These are phyloP conservation scores for Creontiades dilutus DNA, from an alignment of 2,888 invertebrate genomes.

Conservation along the genomic window DNA sequence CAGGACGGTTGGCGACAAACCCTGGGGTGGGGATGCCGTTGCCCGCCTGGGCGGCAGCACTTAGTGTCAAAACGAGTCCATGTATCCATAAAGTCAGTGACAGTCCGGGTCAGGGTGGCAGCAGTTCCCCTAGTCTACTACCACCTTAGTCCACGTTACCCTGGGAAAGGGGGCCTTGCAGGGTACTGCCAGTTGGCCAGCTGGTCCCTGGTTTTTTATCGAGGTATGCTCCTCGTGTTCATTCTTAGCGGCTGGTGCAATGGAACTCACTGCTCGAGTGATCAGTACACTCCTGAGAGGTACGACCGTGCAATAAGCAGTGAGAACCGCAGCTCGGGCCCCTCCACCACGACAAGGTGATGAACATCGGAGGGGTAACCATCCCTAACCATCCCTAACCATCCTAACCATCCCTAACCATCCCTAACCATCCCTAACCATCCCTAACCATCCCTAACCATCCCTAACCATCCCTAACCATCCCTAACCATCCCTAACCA, in stretches of 20 bases:
- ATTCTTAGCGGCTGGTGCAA: neutral
- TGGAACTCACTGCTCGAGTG: too few species aligned
- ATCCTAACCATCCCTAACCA: too few species aligned
- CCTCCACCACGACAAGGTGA: too few species aligned
- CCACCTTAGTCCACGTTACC: neutral
- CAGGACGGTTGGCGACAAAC: conserved; percentile 19
- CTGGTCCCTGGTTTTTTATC: conserved; percentile 46
- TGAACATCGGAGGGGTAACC: too few species aligned
- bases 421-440: too few species aligned
- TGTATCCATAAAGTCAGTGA: neutral
- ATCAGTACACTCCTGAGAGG: too few species aligned
- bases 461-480: too few species aligned
- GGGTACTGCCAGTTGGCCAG: conserved; percentile 54
- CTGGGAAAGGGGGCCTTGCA: conserved; percentile 49
- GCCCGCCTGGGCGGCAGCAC: conserved; percentile 28
- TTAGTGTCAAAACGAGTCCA: neutral
- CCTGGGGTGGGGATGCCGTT: neutral
- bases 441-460: too few species aligned
- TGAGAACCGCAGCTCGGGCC: too few species aligned
- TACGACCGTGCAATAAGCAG: too few species aligned
- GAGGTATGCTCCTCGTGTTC: conserved; percentile 41
- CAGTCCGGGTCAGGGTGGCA: neutral
- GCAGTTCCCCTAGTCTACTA: neutral
- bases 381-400: too few species aligned
- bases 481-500: too few species aligned